Base-by-base conservation (phyloP, 2,888 invertebrate species). In the Onchidella celtica region DNA sequence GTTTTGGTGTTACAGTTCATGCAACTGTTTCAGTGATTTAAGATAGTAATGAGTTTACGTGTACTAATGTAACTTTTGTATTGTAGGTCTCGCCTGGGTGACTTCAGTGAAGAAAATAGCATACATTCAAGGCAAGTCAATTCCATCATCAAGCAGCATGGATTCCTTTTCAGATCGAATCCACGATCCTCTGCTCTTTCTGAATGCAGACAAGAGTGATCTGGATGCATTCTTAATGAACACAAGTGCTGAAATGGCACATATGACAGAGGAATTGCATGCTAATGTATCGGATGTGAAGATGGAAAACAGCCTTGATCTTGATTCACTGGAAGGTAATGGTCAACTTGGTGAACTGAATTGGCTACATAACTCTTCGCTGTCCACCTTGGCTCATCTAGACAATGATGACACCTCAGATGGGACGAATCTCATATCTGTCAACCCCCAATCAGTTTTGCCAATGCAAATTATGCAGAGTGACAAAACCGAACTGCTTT, bases 361-460 rank as follows among this genome's bases (percentile, higher is more conserved):
- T 69, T 88, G 89, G 89, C 77, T 89, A 55, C 88, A 88, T 69
- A 84, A 82, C 77, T 80, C 77, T 2, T 84, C 89, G 21, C 27
- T 84, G 29, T 72, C 84, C 6, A 76, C 82, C n/a, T 57, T 84
- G 32, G 36, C 84, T 29, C 72, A 72, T 24, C 70, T 84, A 4
- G 84, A 84, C n/a, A 70, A 63, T 27, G 84, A 84, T 24, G 76
- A 82, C 29, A 82, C 82, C 17, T 78, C 80, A n/a, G 84, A 84
- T 47, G 70, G 82, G 14, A 36, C 69, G 11, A 84, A 69, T 38
- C 14, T 82, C 14, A 29, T 84, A 24, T 63, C 84, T 95, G 97
- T 97, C 4, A 97, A 97, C 94, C 97, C 97, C 3, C 97, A 97
- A 91, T 97, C 96, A 36, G 97, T 97, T 65, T 96, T 97, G 96